Evolutionary conservation across 2,797 vertebrate species (phyloP), one percentile per base, ranked within the genome.

Genomic region (Crenuchus spilurus): DNA sequence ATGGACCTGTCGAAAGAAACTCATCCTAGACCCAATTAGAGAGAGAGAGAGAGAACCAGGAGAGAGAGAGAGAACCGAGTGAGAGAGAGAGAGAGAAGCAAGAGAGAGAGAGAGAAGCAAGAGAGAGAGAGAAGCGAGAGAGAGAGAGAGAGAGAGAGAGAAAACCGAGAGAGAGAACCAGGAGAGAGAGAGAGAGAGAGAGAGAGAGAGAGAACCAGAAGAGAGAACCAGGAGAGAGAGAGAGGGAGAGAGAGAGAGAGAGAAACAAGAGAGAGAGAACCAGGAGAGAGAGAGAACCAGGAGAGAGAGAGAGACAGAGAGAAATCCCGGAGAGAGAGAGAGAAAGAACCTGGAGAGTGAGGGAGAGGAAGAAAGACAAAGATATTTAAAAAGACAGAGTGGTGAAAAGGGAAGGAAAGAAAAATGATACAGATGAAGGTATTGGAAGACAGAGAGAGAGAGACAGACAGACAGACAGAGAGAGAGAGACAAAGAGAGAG

Each of bases 1-100:
- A 80, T 82, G 68, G 75, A 72, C 80, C 82, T 84, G 82, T 83
- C 82, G 74, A 83, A 77, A 83, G 79, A 83, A 81, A 79, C 79
- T 83, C 79, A 83, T 80, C 79, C 72, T 67, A 79, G 77, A 74
- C 75, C 77, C 79, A 82, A 80, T 78, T 78, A 80, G 80, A 81
- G 77, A 79, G 20, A 72, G 61, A 78, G 35, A 52, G 63, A 72
- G 28, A 55, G 35, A 55, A n/a, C n/a, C n/a, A n/a, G n/a, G 55
- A 30, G 10, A 57, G 30, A 62, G 46, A 57, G 49, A n/a, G 49
- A 46, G 55, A 49, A n/a, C n/a, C n/a, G n/a, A n/a, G n/a, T n/a
- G 51, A 61, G 61, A 69, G 63, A 75, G 41, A 52, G 51, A 57
- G 71, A 54, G 18, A 49, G n/a, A 58, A 8, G 7, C 2, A 26